A percentile compares a stretch with the other conserved stretches of the same genome.
These are phyloP conservation scores for Cygnus atratus DNA, from an alignment of 2,113 vertebrate species.

Conservation along the genomic window DNA sequence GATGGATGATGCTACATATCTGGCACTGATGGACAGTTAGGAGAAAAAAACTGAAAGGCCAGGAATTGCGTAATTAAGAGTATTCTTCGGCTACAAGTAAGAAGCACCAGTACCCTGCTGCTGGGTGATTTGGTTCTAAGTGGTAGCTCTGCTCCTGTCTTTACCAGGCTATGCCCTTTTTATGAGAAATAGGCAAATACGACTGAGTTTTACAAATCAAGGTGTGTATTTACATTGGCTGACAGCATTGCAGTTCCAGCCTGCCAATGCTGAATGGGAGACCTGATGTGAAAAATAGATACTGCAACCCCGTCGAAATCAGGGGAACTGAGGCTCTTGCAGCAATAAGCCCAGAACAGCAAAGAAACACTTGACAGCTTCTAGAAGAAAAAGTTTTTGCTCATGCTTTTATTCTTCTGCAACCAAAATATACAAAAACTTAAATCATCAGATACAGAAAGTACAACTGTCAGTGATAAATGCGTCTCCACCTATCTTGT, in stretches of 20 bases:
- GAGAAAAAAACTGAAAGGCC: neutral
- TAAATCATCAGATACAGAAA: neutral
- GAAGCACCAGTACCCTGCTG: neutral
- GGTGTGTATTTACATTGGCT: rapidly evolving
- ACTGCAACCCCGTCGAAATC: neutral
- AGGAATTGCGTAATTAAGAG: neutral
- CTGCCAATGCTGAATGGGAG: neutral
- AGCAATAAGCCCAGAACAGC: neutral
- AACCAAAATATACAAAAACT: neutral
- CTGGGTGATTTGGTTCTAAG: neutral
- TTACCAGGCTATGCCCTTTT: neutral
- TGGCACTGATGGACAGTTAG: neutral
- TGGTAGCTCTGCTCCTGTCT: neutral
- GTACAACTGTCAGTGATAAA: neutral
- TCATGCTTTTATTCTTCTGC: neutral
- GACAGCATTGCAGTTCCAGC: neutral
- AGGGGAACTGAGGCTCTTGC: neutral
- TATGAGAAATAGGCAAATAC: neutral
- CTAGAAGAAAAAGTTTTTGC: neutral
- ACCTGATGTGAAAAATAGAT: neutral
- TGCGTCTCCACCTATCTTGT: neutral
- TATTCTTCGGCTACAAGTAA: neutral
- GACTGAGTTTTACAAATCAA: neutral
- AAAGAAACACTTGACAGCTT: neutral
- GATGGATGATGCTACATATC: neutral